Conservation (phyloP, 1,140 invertebrate species). For the Saccostrea echinata region DNA sequence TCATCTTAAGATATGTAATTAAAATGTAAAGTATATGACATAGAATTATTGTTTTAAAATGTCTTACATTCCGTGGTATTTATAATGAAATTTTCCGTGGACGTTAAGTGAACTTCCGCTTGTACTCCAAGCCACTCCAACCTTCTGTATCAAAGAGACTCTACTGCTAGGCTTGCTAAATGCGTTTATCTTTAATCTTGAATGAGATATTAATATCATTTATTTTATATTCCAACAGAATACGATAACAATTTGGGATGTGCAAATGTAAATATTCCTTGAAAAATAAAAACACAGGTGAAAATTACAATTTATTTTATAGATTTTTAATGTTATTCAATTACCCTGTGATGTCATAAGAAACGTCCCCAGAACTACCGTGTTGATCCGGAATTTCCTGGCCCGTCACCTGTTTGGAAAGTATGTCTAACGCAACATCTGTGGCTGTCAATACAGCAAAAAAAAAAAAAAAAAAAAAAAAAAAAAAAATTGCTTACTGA, state of each 20-base stretch:
- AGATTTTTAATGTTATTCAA: background rate
- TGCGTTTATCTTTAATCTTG: background rate
- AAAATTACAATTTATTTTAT: background rate
- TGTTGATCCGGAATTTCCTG: conserved; percentile 24
- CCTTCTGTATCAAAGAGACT: background rate
- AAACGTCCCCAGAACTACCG: conserved; percentile 7
- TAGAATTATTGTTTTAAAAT: background rate
- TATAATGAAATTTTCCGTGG: background rate
- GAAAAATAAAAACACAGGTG: background rate
- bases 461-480: background rate
- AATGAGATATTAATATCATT: too few relatives aligned
- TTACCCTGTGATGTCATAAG: conserved; percentile 4
- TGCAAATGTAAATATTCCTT: too few relatives aligned
- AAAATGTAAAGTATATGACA: too few relatives aligned
- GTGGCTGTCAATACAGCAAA: conserved; percentile 15
- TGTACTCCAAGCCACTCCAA: background rate
- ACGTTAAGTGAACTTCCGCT: background rate
- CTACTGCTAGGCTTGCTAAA: conserved; percentile 1
- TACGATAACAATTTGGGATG: too few relatives aligned
- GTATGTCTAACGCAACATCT: conserved; percentile 23
- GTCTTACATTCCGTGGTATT: conserved; percentile 16
- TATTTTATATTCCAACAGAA: too few relatives aligned
- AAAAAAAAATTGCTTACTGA: too few relatives aligned
- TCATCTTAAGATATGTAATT: too few relatives aligned
- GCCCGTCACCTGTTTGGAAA: conserved; percentile 36